Evolutionary conservation across 2,797 vertebrate species (phyloP).

Genomic region (Pseudochirops corinnae): DNA sequence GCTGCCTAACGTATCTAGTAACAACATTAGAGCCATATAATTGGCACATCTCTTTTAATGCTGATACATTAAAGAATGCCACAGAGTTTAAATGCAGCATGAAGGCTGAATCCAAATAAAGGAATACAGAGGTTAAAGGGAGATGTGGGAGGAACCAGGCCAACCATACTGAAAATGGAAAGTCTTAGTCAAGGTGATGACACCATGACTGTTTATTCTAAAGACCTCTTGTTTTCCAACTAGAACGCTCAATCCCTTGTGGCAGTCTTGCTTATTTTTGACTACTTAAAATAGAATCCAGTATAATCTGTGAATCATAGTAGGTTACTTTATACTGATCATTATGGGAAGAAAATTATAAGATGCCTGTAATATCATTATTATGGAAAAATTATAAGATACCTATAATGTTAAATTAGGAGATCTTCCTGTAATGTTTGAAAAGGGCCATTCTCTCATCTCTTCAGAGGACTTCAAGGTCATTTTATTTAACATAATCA

Average conservation of each 20-base stretch:
- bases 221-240: constrained; percentile 60
- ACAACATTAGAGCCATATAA: neutral
- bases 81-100: constrained; percentile 47
- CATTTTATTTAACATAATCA: constrained; percentile 54
- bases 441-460: constrained; percentile 51
- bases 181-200: constrained; percentile 16
- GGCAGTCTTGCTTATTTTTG: constrained; percentile 61
- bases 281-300: constrained; percentile 72
- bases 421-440: constrained; percentile 59
- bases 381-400: constrained; percentile 72
- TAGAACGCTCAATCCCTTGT: constrained; percentile 56
- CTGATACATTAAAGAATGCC: constrained; percentile 32
- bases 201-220: constrained; percentile 50
- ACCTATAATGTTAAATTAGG: constrained; percentile 69
- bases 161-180: constrained; percentile 41
- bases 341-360: constrained; percentile 73
- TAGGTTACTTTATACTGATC: constrained; percentile 63
- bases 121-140: constrained; percentile 41
- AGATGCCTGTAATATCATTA: constrained; percentile 73
- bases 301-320: constrained; percentile 59
- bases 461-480: constrained; percentile 61
- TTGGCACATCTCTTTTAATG: constrained; percentile 26
- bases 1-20: neutral
- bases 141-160: constrained; percentile 35
- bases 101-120: constrained; percentile 31